Conservation (phyloP, 2,113 vertebrate genomes). For the Oreochromis tanganicae region DNA sequence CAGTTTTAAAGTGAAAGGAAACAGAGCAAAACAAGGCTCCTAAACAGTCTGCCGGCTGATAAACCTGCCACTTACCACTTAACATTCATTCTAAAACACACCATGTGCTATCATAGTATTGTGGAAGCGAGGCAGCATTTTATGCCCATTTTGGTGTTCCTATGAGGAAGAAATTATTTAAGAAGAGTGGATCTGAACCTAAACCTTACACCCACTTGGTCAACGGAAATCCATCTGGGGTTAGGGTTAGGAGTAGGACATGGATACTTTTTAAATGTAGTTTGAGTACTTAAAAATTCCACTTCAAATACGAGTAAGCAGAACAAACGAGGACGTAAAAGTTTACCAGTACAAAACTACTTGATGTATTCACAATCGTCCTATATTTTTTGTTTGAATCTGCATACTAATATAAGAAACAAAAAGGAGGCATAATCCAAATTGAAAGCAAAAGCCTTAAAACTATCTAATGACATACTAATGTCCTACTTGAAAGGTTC, state of each 20-base stretch:
- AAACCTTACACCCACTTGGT: background rate
- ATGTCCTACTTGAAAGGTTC: slow-evolving; percentile 63
- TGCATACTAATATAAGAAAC: slow-evolving; percentile 20
- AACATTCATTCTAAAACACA: background rate
- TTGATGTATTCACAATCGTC: slow-evolving; percentile 44
- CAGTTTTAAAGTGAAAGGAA: background rate
- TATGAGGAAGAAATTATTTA: background rate
- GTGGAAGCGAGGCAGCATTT: background rate
- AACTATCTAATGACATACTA: slow-evolving; percentile 21
- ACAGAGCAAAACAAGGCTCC: background rate
- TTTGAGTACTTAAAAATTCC: background rate
- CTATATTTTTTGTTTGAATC: slow-evolving; percentile 25
- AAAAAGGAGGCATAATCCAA: slow-evolving; percentile 15
- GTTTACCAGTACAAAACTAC: background rate
- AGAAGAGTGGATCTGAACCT: background rate
- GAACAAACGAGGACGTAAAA: background rate
- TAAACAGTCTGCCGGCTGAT: background rate
- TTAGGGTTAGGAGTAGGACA: background rate
- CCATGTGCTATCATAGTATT: background rate
- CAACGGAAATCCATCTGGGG: background rate
- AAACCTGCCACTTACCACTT: background rate
- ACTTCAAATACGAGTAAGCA: background rate
- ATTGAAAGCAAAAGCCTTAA: slow-evolving; percentile 14
- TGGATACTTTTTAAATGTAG: background rate
- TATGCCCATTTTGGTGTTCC: background rate